Evolutionary conservation across 2,113 vertebrate species (phyloP), one percentile per base, ranked within the genome.

Genomic region (Plestiodon gilberti): DNA sequence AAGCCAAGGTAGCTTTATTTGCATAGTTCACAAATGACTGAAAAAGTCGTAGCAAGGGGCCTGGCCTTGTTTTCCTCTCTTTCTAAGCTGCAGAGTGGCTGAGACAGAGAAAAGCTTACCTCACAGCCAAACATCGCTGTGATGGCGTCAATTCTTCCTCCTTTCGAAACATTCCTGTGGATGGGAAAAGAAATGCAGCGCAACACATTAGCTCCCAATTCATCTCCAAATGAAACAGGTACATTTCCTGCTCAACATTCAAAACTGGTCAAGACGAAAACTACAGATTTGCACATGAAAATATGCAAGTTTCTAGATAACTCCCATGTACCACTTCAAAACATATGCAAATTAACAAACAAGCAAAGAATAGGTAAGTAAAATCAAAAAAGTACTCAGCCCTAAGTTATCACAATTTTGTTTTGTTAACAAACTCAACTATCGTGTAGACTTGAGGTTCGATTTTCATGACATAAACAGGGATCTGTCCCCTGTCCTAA

Each of bases 51-150:
- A 18, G 13, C 10, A 71, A 10, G 6, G 76, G 10, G 10, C 25
- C 65, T 9, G 8, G 2, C 7, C 14, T 6, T 35, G 4, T 38
- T 28, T 13, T n/a, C 33, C 8, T 35, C 38, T 43, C 57, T 57
- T 76, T 43, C 11, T 43, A 43, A 61, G 64, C n/a, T 85, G 18
- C 77, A 80, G 14, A 62, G 13, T 48, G 57, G 1, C 38, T 52
- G 62, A 14, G 73, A 87, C 48, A 0, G 90, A 90, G 9, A 61
- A 87, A 90, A 94, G 95, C 98, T 96, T 98, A 99, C 99, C 98
- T 99, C 93, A 99, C 98, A 90, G 98, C 99, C 82, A 99, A 96
- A 89, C 97, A 97, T 94, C 96, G 98, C 95, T 99, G 99, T 55
- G 95, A 97, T 8, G 98, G 97, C 20, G 96, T 98, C 93, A 99